Base-by-base conservation (phyloP, 2,113 vertebrate species). In the Synodontis membranacea region DNA sequence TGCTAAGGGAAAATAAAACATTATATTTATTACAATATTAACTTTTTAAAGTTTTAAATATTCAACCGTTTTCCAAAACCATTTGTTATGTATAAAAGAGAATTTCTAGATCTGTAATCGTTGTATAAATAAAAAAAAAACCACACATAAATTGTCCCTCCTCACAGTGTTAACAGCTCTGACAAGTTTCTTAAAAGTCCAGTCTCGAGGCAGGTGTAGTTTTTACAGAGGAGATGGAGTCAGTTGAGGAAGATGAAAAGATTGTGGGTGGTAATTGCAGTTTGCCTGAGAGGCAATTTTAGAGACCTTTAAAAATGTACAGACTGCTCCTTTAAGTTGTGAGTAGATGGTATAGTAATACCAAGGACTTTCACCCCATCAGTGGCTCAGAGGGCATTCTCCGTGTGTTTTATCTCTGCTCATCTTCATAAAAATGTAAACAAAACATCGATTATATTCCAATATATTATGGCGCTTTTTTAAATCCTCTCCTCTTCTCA, bases 401-500 rank as follows among this genome's bases (percentile, higher is more conserved):
- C 10, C 3, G 28, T n/a, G 60, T 11, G 60, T 62, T 62, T n/a
- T n/a, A 56, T 62, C n/a, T 62, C 62, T 31, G 5, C 62, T 44
- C 8, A 44, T 74, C 70, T 74, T 74, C 39, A 74, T n/a, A n/a
- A n/a, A n/a, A n/a, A n/a, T n/a, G n/a, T 31, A 15, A 64, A 31
- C 62, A 34, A 64, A 64, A 14, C 14, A 31, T 64, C n/a, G 11
- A 1, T 15, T 31, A 12, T 64, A 5, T 34, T 56, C 62, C 3
- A n/a, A 46, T n/a, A 44, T 48, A 25, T 75, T 4, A 12, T 25
- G 25, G 25, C 14, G 3, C 54, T 50, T 34, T 62, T 80, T n/a
- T 68, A 46, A 39, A 37, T 39, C 10, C 28, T 64, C 70, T 19
- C 50, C 83, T 25, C 19, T 58, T 66, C 48, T 82, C 89, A 97